phyloP scores from a whole-genome alignment of 2,888 invertebrate genomes.

The Euzophera pinguis region DNA sequence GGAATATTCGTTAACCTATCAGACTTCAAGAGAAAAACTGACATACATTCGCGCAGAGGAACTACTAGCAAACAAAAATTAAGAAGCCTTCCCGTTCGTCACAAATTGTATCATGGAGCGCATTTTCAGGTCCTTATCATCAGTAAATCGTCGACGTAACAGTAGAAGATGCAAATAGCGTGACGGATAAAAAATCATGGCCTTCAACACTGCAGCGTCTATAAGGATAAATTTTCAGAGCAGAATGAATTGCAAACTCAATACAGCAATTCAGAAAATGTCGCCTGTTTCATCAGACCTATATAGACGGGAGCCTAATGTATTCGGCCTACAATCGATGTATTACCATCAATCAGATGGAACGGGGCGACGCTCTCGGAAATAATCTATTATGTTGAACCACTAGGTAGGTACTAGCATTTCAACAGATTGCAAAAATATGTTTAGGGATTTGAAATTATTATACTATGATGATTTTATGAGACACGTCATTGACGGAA shows the following conservation, averaged over 20 bases:
- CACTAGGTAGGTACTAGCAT: not conserved
- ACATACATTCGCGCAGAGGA: not conserved
- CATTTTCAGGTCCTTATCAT: not conserved
- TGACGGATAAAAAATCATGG: no score
- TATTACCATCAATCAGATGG: constrained; percentile 26
- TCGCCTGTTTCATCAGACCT: not conserved
- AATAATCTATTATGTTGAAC: constrained; percentile 25
- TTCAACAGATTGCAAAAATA: not conserved
- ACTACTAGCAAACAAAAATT: constrained; percentile 3
- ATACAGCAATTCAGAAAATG: not conserved
- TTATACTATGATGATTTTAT: no score
- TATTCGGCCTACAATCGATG: constrained; percentile 22
- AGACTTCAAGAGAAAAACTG: not conserved
- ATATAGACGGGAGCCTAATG: constrained; percentile 17
- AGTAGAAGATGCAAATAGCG: not conserved
- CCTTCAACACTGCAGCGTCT: not conserved
- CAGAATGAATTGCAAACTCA: not conserved
- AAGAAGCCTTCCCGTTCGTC: not conserved
- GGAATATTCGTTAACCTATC: no score
- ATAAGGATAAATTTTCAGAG: not conserved
- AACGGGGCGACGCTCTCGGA: constrained; percentile 26
- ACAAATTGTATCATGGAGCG: no score
- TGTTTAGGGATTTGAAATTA: not conserved
- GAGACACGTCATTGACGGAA: no score
- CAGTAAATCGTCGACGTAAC: not conserved